A percentile compares a stretch with the other conserved stretches of the same genome.
phyloP scores from a whole-genome alignment of 2,797 vertebrate genomes.

The Dallia pectoralis region DNA sequence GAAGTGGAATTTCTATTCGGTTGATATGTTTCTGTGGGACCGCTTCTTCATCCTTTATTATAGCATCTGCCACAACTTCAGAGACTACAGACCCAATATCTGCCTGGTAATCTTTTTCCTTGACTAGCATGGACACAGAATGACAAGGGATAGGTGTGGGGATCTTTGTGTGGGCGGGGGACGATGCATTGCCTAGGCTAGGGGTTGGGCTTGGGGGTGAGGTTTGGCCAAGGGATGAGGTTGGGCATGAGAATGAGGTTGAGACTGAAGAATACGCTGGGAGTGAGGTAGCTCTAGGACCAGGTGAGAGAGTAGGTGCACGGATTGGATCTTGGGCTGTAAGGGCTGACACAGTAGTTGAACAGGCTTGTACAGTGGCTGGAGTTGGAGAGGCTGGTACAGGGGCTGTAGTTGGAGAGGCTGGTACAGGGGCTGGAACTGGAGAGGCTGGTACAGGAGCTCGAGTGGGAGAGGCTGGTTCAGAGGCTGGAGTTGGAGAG shows the following conservation, averaged over 20 bases:
- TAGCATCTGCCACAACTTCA: slow-evolving; percentile 42
- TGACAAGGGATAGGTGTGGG: slow-evolving; percentile 57
- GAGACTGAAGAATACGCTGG: neutral
- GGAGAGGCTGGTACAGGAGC: neutral
- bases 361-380: neutral
- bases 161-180: neutral
- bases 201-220: neutral
- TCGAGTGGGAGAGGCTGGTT: too few relatives aligned
- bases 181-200: neutral
- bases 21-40: slow-evolving; percentile 72
- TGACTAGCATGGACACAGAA: slow-evolving; percentile 78
- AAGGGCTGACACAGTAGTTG: neutral
- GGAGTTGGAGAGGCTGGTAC: too few relatives aligned
- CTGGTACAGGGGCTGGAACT: neutral
- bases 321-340: too few relatives aligned
- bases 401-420: neutral
- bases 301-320: too few relatives aligned
- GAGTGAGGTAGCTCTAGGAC: too few relatives aligned
- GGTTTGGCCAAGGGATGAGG: too few relatives aligned
- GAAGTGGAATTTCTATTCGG: slow-evolving; percentile 75
- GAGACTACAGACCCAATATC: slow-evolving; percentile 76
- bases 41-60: slow-evolving; percentile 33
- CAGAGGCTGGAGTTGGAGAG: slow-evolving; percentile 17
- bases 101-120: slow-evolving; percentile 81
- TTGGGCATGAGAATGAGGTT: too few relatives aligned